Percentiles rank a stretch among this genome's conserved stretches.
These are phyloP conservation scores for Himalopsyche kuldschensis DNA, from an alignment of 2,888 invertebrate species.

Conservation along the genomic window DNA sequence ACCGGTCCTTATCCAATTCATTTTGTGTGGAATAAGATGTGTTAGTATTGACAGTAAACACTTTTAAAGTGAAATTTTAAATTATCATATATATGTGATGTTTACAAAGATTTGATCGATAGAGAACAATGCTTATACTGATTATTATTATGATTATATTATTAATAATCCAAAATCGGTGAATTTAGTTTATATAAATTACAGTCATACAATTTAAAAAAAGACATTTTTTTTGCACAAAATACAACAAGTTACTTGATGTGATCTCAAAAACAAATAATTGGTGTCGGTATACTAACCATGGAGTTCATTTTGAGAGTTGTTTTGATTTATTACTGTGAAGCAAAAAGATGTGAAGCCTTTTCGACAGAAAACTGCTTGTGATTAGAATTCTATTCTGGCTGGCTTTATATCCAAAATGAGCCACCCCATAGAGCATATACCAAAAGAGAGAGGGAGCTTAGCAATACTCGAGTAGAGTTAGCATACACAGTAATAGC, in stretches of 20 bases:
- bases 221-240: no score
- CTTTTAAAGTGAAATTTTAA: no score
- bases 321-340: not conserved
- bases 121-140: no score
- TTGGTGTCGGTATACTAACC: not conserved
- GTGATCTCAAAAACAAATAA: not conserved
- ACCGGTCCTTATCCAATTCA: no score
- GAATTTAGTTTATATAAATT: no score
- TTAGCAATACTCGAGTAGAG: not conserved
- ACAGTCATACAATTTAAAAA: no score
- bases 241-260: not conserved
- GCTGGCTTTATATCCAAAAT: slow-evolving; percentile 2
- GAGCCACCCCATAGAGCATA: not conserved
- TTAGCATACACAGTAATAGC: not conserved
- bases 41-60: no score
- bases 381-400: not conserved
- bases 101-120: no score
- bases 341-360: not conserved
- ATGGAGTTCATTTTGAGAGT: not conserved
- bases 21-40: no score
- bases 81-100: no score
- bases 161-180: no score
- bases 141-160: no score
- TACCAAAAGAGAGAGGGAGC: not conserved
- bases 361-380: not conserved